Evolutionary conservation across 2,797 vertebrate species (phyloP), one percentile per base, ranked within the genome.

Genomic region (Acrossocheilus fasciatus): DNA sequence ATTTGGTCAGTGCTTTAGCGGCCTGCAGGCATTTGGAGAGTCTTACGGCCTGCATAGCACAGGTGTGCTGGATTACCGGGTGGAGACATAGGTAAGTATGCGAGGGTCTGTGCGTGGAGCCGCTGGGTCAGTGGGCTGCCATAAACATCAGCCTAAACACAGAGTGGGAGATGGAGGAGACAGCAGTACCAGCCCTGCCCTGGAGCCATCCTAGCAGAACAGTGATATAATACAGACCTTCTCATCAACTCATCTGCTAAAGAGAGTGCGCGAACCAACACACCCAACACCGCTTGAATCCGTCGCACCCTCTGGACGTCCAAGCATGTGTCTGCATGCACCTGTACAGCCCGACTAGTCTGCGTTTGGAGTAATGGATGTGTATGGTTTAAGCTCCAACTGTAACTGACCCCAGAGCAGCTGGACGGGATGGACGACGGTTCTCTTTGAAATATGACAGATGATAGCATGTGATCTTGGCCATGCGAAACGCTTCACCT

Each of bases 121-220:
- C 75, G 1, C 39, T 23, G 74, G 86, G 86, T 89, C 88, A 88
- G 75, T 23, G 77, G 74, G 81, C 82, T 34, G 62, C 81, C 84
- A 88, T 90, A 89, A 88, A 90, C 83, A 74, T 89, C 87, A 82
- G 73, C 82, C 75, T 89, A 86, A 86, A 88, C 86, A 86, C 82
- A 64, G 77, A 86, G 84, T 39, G 73, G 68, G 82, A 79, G 70
- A 86, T 70, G 77, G 69, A 66, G 82, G 88, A 90, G 82, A 90
- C 82, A 64, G 26, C 30, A 23, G 77, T 87, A 79, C 88, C 88
- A 88, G 68, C 89, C 86, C 89, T 82, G 50, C 81, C 88, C 82
- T 50, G 30, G 62, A 83, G 89, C 82, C 26, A 57, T 85, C 26
- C 62, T 30, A 68, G 23, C 68, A 50, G 50, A 57, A 66, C 47